Percentiles rank a stretch among this genome's conserved stretches.
Conservation (phyloP, 2,113 vertebrate genomes). For the Gnathonemus echidnorhynchus region DNA sequence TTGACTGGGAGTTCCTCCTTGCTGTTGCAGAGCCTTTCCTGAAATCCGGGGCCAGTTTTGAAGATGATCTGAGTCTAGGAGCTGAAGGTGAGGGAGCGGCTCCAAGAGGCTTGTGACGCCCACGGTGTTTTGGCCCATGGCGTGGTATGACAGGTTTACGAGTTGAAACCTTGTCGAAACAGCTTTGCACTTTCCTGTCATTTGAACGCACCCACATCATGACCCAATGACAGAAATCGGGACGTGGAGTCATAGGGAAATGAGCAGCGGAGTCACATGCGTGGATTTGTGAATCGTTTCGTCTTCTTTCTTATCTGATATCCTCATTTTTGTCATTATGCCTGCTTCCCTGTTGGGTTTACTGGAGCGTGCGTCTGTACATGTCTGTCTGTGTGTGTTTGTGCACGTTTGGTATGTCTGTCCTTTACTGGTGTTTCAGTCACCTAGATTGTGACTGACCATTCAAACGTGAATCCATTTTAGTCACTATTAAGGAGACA, state of each 20-base stretch:
- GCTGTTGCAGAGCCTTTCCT: slow-evolving; percentile 49
- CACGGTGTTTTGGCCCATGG: neutral
- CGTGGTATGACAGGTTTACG: neutral
- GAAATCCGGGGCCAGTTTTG: slow-evolving; percentile 55
- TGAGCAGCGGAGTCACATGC: neutral
- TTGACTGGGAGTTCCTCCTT: neutral
- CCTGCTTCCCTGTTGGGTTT: neutral
- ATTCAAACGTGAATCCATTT: neutral
- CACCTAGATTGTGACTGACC: neutral
- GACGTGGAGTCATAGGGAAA: slow-evolving; percentile 19
- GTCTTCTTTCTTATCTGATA: slow-evolving; percentile 3
- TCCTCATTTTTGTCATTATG: neutral
- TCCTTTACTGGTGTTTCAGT: neutral
- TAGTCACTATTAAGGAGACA: neutral
- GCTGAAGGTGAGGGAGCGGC: slow-evolving; percentile 67
- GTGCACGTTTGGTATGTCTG: neutral
- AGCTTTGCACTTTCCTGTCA: neutral
- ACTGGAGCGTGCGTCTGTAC: neutral
- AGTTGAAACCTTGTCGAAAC: neutral
- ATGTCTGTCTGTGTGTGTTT: neutral
- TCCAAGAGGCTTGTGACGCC: neutral
- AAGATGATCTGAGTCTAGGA: slow-evolving; percentile 75
- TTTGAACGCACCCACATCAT: neutral
- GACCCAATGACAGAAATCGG: neutral
- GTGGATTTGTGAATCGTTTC: neutral